A percentile compares a stretch with the other conserved stretches of the same genome.
phyloP scores from a whole-genome alignment of 1,140 invertebrate species.

The Caenorhabditis briggsae region DNA sequence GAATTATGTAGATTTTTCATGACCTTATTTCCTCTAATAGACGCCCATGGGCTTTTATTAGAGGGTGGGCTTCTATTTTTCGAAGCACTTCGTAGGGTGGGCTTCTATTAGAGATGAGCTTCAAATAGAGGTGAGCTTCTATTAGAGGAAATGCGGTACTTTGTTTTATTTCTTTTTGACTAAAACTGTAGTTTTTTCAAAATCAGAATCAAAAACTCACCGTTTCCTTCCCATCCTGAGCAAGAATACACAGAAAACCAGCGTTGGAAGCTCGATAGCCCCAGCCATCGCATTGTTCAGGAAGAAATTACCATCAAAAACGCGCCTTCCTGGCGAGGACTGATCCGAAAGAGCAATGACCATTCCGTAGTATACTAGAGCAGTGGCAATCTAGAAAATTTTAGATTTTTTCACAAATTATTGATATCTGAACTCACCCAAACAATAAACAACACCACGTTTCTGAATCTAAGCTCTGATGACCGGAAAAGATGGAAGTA shows the following conservation, averaged over 20 bases:
- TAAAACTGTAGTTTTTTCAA: neutral
- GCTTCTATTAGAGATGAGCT: no score
- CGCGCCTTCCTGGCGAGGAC: constrained; percentile 73
- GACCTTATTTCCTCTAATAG: no score
- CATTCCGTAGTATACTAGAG: constrained; percentile 77
- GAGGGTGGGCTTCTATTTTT: no score
- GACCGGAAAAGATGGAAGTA: constrained; percentile 75
- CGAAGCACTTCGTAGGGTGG: no score
- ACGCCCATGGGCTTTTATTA: no score
- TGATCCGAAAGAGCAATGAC: constrained; percentile 77
- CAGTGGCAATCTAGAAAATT: constrained; percentile 65
- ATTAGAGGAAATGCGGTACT: no score
- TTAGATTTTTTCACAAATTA: no score
- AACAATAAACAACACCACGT: constrained; percentile 72
- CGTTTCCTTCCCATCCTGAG: constrained; percentile 75
- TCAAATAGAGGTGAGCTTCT: no score
- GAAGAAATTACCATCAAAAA: constrained; percentile 77
- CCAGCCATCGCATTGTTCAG: constrained; percentile 76
- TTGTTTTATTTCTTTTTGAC: no score
- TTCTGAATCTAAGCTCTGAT: constrained; percentile 69
- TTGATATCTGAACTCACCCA: constrained; percentile 65
- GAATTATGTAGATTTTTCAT: no score
- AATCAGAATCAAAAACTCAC: constrained; percentile 59
- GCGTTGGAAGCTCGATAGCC: constrained; percentile 75
- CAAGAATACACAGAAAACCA: constrained; percentile 73